Evolutionary conservation across 2,113 vertebrate genomes (phyloP).

Genomic region (Bubalus kerabau): DNA sequence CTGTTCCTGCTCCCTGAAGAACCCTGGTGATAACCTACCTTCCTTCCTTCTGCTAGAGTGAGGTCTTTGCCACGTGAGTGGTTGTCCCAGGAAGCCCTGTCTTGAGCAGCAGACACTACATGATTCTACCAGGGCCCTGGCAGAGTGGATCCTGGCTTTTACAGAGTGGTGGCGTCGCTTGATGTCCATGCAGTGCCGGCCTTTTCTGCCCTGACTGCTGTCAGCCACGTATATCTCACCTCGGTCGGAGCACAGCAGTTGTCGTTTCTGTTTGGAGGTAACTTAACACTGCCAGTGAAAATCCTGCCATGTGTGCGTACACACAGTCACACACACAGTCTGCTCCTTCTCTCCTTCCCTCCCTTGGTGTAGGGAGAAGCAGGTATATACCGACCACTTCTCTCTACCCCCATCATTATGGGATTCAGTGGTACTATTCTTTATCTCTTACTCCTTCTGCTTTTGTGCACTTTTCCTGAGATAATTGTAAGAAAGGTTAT

Average conservation of each 20-base stretch:
- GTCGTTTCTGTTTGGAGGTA: neutral
- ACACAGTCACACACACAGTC: no score
- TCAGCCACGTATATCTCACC: neutral
- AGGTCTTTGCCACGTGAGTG: neutral
- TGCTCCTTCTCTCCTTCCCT: neutral
- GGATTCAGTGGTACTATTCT: neutral
- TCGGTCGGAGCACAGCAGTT: neutral
- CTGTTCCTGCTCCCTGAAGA: neutral
- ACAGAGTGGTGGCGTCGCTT: rapidly evolving
- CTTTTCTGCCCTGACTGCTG: neutral
- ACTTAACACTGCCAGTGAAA: neutral
- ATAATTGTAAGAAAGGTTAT: neutral
- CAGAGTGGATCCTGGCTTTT: neutral
- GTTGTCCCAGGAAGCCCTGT: no score
- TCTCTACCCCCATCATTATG: neutral
- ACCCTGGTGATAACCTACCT: no score
- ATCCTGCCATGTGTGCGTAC: neutral
- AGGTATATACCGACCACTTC: rapidly evolving
- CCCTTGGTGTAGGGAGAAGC: neutral
- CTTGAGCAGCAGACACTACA: rapidly evolving
- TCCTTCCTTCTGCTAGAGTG: neutral
- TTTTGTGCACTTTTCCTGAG: neutral
- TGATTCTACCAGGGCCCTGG: neutral
- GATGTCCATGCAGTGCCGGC: no score
- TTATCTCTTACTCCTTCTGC: neutral